Evolutionary conservation across 1,140 invertebrate genomes (phyloP), one percentile per base, ranked within the genome.

Genomic region (Paraescarpia echinospica): DNA sequence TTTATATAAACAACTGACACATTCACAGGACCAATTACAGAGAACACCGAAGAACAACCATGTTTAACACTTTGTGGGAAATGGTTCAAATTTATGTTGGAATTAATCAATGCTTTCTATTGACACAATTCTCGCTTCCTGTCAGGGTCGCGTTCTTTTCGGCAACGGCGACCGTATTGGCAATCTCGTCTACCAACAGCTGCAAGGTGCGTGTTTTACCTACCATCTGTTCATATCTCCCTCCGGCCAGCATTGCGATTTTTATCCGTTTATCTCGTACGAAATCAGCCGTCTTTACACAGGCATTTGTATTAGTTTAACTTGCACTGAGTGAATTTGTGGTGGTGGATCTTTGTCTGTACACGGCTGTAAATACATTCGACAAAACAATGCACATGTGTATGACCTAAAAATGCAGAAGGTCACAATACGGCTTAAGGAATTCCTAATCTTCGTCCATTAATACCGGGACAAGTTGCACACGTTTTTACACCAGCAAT

Each of bases 81-180:
- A 34, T 33, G 9, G 90, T 22, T 90, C 8, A 89, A 0, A 90
- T n/a, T 51, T 92, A 77, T 88, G 94, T 93, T 92, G 92, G 33
- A 33, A 92, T 91, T 89, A 59, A 89, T 90, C 41, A 89, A 41
- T 1, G 77, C 12, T 92, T 0, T 92, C 35, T 92, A 88, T 93
- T 33, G 92, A 33, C 93, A n/a, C 33, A 22, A 92, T 91, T 93
- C 91, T 90, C 51, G 91, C 93, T 89, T 94, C 93, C 92, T 90
- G 96, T 93, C 96, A 98, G 98, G 99, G 99, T 51, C 98, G 98
- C 14, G 98, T 99, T 0, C 97, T 98, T 34, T 99, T 99, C 96
- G 98, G 98, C 94, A 98, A 99, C 94, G 99, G 99, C 95, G 99
- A 99, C 95, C 97, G 99, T 34, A 98, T 99, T 95, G 99, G 99